Evolutionary conservation across 2,797 vertebrate genomes (phyloP).

Genomic region (Gambelia wislizenii): DNA sequence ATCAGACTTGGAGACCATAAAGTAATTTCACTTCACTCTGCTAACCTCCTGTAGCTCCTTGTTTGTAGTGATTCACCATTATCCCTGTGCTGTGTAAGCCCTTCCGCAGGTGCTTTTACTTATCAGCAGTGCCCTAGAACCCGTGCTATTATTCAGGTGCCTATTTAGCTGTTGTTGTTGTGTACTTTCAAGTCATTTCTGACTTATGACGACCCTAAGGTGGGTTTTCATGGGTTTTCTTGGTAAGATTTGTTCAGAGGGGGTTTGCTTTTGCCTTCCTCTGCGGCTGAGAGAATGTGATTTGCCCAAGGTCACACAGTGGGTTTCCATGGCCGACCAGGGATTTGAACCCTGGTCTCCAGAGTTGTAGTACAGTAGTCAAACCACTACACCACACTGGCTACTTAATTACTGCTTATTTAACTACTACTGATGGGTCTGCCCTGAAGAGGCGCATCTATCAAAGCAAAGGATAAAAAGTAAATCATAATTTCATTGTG

Average conservation of each 20-base stretch:
- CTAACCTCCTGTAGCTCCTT: constrained; percentile 3
- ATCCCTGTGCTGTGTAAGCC: neutral
- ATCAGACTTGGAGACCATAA: constrained; percentile 3
- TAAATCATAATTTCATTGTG: neutral
- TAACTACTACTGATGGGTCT: neutral
- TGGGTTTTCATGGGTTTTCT: too few relatives aligned
- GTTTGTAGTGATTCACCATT: constrained; percentile 7
- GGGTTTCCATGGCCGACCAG: too few relatives aligned
- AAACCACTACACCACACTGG: too few relatives aligned
- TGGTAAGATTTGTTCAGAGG: too few relatives aligned
- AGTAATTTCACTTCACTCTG: neutral
- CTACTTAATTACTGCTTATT: neutral
- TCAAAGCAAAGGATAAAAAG: neutral
- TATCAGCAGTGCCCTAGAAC: neutral
- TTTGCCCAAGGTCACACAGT: too few relatives aligned
- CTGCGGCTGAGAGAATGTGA: too few relatives aligned
- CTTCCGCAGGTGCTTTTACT: neutral
- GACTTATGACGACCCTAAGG: too few relatives aligned
- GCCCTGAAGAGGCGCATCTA: neutral
- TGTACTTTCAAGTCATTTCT: too few relatives aligned
- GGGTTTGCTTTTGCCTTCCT: too few relatives aligned
- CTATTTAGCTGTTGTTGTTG: too few relatives aligned
- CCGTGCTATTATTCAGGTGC: neutral
- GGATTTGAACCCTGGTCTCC: too few relatives aligned
- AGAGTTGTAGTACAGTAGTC: too few relatives aligned